Conservation (phyloP, 2,113 vertebrate genomes). For the Nyctibius bracteatus region DNA sequence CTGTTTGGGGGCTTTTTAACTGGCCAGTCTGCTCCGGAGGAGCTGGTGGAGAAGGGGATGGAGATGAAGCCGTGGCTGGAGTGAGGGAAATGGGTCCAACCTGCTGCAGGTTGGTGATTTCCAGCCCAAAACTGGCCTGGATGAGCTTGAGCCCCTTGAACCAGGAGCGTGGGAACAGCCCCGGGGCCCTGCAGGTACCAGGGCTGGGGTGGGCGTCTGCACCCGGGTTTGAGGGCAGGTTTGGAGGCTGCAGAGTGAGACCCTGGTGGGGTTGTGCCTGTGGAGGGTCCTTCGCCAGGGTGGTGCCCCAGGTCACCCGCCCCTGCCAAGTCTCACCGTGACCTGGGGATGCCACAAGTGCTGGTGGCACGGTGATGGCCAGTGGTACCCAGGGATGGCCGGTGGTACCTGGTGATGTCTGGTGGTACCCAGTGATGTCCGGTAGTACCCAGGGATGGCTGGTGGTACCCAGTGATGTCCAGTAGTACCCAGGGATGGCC, state of each 20-base stretch:
- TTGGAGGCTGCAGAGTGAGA: neutral
- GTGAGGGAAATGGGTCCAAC: neutral
- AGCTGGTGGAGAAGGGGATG: neutral
- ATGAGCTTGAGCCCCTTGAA: neutral
- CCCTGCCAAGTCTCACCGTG: neutral
- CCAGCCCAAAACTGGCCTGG: neutral
- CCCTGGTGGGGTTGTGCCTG: neutral
- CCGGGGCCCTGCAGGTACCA: accelerated
- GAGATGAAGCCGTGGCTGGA: neutral
- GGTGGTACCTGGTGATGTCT: neutral
- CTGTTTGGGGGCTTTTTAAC: neutral
- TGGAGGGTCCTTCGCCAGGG: neutral
- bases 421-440: neutral
- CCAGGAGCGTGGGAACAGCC: neutral
- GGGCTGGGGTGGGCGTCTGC: neutral
- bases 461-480: neutral
- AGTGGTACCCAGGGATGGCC: accelerated
- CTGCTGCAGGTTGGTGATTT: neutral
- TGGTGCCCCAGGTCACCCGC: neutral
- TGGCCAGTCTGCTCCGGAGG: neutral
- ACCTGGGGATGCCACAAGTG: neutral
- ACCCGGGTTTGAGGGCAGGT: accelerated
- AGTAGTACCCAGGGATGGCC: neutral
- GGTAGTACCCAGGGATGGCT: neutral
- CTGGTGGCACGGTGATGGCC: neutral